These are phyloP conservation scores for Styela clava DNA, from an alignment of 23 tunicate species.

Conservation along the genomic window DNA sequence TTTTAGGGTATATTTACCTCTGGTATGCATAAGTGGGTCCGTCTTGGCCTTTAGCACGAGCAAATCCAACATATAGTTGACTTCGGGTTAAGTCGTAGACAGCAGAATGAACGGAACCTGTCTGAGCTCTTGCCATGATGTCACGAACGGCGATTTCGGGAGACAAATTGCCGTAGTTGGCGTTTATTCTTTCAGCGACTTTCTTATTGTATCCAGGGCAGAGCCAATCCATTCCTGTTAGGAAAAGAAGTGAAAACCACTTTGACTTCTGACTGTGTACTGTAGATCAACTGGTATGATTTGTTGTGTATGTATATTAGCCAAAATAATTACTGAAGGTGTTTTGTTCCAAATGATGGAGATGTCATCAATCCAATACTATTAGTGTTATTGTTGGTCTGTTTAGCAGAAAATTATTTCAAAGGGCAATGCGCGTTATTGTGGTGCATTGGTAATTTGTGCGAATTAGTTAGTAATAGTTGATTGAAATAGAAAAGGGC, in stretches of 20 bases:
- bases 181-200: conserved; percentile 50
- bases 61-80: conserved; percentile 61
- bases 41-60: conserved; percentile 54
- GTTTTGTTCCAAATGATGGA: too few relatives aligned
- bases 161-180: conserved; percentile 74
- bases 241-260: not conserved
- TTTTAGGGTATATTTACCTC: conserved; percentile 54
- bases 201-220: conserved; percentile 82
- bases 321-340: too few relatives aligned
- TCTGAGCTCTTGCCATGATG: conserved; percentile 61
- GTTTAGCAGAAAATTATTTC: too few relatives aligned
- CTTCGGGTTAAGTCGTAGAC: conserved; percentile 78
- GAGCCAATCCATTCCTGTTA: conserved; percentile 96
- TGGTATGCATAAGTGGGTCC: conserved; percentile 74
- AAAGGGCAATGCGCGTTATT: too few relatives aligned
- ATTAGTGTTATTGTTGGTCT: too few relatives aligned
- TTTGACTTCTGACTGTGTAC: too few relatives aligned
- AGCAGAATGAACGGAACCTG: conserved; percentile 87
- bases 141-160: conserved; percentile 59
- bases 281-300: not conserved
- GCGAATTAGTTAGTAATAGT: too few relatives aligned
- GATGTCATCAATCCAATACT: too few relatives aligned
- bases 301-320: not conserved
- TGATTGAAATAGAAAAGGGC: too few relatives aligned
- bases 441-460: too few relatives aligned